These are phyloP conservation scores for Kryphioiulus occultus DNA, from an alignment of 2,888 invertebrate genomes.

Conservation along the genomic window DNA sequence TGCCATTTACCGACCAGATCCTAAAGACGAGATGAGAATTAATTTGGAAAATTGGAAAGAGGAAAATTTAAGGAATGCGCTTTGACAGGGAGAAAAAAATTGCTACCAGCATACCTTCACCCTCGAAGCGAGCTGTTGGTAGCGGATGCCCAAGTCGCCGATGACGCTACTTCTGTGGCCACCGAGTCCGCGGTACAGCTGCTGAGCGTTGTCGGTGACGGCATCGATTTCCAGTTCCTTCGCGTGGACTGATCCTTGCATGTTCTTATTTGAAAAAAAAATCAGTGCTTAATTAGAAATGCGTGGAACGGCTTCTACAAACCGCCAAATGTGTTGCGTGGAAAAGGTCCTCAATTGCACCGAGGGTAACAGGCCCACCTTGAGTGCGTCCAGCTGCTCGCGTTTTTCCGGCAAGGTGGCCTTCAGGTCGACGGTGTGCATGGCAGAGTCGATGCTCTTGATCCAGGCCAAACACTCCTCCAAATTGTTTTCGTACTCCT, in stretches of 20 bases:
- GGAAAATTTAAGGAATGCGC: neutral
- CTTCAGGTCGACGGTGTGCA: constrained; percentile 88
- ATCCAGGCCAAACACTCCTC: constrained; percentile 88
- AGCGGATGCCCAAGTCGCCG: constrained; percentile 89
- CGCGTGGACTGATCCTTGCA: constrained; percentile 88
- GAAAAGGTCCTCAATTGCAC: too few relatives aligned
- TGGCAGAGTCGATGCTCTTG: constrained; percentile 82
- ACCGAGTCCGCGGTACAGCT: constrained; percentile 55
- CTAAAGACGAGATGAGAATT: constrained; percentile 57
- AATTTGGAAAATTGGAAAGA: too few relatives aligned
- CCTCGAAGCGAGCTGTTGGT: constrained; percentile 87
- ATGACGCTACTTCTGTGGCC: constrained; percentile 74
- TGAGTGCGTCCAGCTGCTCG: constrained; percentile 49
- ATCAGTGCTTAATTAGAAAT: too few relatives aligned
- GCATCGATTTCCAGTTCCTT: constrained; percentile 92
- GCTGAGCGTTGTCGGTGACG: constrained; percentile 87
- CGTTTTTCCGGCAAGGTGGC: constrained; percentile 78
- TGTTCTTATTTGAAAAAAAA: constrained; percentile 62
- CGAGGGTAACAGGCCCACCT: neutral
- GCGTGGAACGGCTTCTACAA: too few relatives aligned
- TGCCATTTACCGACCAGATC: constrained; percentile 92
- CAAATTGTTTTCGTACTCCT: constrained; percentile 85
- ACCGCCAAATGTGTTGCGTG: too few relatives aligned
- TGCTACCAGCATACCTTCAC: constrained; percentile 70
- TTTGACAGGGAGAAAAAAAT: neutral